Evolutionary conservation across 2,113 vertebrate species (phyloP).

Genomic region (Mugil cephalus): DNA sequence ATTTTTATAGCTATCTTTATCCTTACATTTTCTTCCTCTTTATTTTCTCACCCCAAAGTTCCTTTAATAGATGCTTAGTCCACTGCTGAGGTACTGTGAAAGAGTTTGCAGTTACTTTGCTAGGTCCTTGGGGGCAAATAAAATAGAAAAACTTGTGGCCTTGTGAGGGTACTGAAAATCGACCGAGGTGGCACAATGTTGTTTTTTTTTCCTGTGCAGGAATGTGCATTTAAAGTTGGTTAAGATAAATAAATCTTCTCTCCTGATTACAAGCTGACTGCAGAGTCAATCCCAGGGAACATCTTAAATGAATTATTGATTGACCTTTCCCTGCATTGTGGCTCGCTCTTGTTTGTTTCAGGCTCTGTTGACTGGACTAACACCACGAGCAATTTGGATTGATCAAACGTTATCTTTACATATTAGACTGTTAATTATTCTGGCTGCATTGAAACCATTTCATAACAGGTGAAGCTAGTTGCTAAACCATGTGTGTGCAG

Average conservation of each 20-base stretch:
- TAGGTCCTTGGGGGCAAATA: constrained; percentile 65
- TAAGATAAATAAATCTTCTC: constrained; percentile 84
- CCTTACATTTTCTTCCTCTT: constrained; percentile 14
- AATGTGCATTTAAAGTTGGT: constrained; percentile 77
- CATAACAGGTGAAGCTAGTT: constrained; percentile 40
- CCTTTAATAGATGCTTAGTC: constrained; percentile 50
- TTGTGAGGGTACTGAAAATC: constrained; percentile 70
- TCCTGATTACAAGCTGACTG: constrained; percentile 76
- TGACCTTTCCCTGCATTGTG: constrained; percentile 83
- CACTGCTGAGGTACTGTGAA: constrained; percentile 45
- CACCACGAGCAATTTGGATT: constrained; percentile 60
- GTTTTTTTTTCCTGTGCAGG: constrained; percentile 19
- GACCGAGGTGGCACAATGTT: constrained; percentile 67
- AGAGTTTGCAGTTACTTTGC: constrained; percentile 40
- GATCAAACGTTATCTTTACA: constrained; percentile 78
- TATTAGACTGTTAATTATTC: constrained; percentile 75
- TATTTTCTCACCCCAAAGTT: constrained; percentile 21
- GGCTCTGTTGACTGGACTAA: constrained; percentile 75
- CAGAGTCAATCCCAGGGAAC: constrained; percentile 78
- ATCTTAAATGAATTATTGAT: constrained; percentile 89
- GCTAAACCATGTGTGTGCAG: constrained; percentile 22
- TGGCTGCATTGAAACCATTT: constrained; percentile 41
- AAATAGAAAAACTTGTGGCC: constrained; percentile 66
- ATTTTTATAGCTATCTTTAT: constrained; percentile 27
- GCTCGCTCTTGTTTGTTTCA: constrained; percentile 78